Base-by-base conservation (phyloP, 1,140 invertebrate species). In the Drosophila athabasca region DNA sequence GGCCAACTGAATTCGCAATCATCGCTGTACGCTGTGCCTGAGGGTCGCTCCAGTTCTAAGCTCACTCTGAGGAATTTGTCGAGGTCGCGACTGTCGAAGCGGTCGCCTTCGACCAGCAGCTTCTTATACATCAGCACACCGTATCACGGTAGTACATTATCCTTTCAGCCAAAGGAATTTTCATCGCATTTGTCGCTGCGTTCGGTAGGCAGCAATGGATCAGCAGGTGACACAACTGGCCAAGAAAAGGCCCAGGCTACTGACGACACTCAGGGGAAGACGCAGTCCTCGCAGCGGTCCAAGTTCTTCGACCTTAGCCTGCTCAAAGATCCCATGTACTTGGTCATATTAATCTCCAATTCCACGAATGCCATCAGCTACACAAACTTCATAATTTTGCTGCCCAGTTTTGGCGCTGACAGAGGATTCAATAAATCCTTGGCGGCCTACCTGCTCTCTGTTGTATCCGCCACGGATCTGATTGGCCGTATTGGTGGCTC, bases 361-460 rank as follows among this genome's bases (percentile, higher is more conserved):
- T 96, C 95, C 24, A 96, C 96, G 0, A 96, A 95, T 68, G 96
- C 96, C 2, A 96, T 97, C 46, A 96, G 96, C 52, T 97, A 97
- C 77, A 97, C 96, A 0, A 97, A 97, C 88, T 96, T 97, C 64
- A 95, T 96, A 0, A 96, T 97, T 51, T 80, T 97, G 2, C 92
- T 97, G 13, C 96, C 96, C 3, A 93, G 94, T 0, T 97, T 96
- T 89, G 96, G 96, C 1, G 88, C 94, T 9, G 92, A 93, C 13
- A 91, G 96, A 6, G 94, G 94, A 1, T 97, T 95, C 77, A 93
- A 95, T 87, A 96, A 96, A 80, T 92, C 94, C 4, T 90, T 93
- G 46, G 94, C 94, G 0, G 95, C 95, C 2, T 94, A 95, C 68
- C 82, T 97, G 2, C 90, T 97, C 1, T 97, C 96, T 0, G 95